phyloP scores from a whole-genome alignment of 2,888 invertebrate genomes.

The Ochropleura plecta region DNA sequence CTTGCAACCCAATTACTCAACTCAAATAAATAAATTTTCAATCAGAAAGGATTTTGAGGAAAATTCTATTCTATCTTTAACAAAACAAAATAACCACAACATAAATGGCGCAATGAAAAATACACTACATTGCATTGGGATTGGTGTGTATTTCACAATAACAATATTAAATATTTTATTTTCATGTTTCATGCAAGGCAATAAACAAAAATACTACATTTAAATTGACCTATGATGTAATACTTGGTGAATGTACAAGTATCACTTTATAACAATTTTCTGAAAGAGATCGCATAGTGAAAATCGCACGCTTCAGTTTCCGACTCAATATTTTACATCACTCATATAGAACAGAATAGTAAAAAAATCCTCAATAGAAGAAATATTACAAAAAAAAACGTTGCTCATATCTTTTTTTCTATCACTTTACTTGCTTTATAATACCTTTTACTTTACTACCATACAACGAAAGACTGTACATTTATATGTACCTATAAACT shows the following conservation, averaged over 20 bases:
- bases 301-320: neutral
- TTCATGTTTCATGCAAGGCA: neutral
- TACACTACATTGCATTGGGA: neutral
- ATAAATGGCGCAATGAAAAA: neutral
- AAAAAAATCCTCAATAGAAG: constrained; percentile 19
- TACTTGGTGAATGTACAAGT: neutral
- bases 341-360: neutral
- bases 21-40: too few relatives aligned
- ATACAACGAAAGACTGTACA: neutral
- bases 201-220: neutral
- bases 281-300: neutral
- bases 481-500: too few relatives aligned
- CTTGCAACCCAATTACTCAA: neutral
- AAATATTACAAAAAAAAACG: constrained; percentile 16
- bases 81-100: too few relatives aligned
- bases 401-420: neutral
- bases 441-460: neutral
- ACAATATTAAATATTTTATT: neutral
- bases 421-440: neutral
- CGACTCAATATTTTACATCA: constrained; percentile 1
- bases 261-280: neutral
- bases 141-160: neutral
- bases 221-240: neutral
- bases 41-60: too few relatives aligned
- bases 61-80: too few relatives aligned